A percentile compares a stretch with the other conserved stretches of the same genome.
phyloP scores from a whole-genome alignment of 2,888 invertebrate species.

The Iselma pallidipennis region DNA sequence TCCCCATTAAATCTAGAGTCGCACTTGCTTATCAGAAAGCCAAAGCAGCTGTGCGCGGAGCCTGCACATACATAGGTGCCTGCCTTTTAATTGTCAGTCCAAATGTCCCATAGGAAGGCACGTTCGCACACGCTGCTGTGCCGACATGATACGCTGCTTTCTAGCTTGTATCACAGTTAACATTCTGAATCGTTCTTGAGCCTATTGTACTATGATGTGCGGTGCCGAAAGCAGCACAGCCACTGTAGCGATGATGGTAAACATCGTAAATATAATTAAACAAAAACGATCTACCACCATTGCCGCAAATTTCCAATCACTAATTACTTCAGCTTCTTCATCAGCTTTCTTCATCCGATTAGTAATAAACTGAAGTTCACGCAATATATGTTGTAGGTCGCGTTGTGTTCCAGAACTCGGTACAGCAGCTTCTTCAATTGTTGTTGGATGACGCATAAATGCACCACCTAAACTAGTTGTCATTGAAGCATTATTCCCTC shows the following conservation, averaged over 20 bases:
- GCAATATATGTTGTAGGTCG: constrained; percentile 87
- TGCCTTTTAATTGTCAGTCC: constrained; percentile 53
- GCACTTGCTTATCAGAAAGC: constrained; percentile 1
- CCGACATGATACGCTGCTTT: constrained; percentile 53
- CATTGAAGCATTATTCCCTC: constrained; percentile 54
- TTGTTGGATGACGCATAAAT: constrained; percentile 73
- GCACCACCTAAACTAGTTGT: constrained; percentile 53
- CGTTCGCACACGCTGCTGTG: constrained; percentile 53
- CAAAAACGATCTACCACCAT: constrained; percentile 98
- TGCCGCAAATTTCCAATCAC: constrained; percentile 98
- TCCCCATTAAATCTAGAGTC: constrained; percentile 29
- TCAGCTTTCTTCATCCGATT: constrained; percentile 93
- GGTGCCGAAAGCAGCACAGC: constrained; percentile 90
- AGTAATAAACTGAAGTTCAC: constrained; percentile 94
- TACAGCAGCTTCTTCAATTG: constrained; percentile 68
- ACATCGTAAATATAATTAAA: constrained; percentile 92
- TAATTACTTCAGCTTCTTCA: constrained; percentile 89
- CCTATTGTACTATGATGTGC: constrained; percentile 92
- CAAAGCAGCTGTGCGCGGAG: constrained; percentile 23
- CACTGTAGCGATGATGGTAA: constrained; percentile 91
- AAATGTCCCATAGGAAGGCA: constrained; percentile 56
- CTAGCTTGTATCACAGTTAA: constrained; percentile 54
- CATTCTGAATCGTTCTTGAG: constrained; percentile 44
- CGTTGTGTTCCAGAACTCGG: constrained; percentile 68
- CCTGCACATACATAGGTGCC: constrained; percentile 55